Evolutionary conservation across 2,797 vertebrate species (phyloP).

Genomic region (Antennarius maculatus): DNA sequence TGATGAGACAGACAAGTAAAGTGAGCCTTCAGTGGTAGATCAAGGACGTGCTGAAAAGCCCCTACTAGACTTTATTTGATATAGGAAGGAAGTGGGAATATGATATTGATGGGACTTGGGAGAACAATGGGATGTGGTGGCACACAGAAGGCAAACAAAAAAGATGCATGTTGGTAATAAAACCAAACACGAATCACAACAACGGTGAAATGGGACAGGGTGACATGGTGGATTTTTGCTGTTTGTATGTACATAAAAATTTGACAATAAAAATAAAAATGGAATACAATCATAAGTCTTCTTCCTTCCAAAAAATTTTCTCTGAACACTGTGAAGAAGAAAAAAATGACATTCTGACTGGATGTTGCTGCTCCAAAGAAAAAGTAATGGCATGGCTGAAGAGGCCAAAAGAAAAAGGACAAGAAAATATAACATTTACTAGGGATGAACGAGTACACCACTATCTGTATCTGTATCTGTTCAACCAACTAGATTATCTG

Average conservation of each 20-base stretch:
- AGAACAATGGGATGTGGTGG: slow-evolving; percentile 20
- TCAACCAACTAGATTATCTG: no score
- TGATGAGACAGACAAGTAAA: slow-evolving; percentile 42
- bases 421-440: not conserved
- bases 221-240: not conserved
- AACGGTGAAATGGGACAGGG: not conserved
- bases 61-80: slow-evolving; percentile 59
- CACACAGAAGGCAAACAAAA: slow-evolving; percentile 12
- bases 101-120: slow-evolving; percentile 48
- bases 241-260: slow-evolving; percentile 8
- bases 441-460: no score
- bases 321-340: not conserved
- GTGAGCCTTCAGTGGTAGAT: slow-evolving; percentile 51
- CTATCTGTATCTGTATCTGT: no score
- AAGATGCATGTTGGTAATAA: slow-evolving; percentile 18
- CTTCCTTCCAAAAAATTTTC: not conserved
- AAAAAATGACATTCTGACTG: not conserved
- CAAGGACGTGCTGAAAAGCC: slow-evolving; percentile 43
- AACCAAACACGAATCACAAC: slow-evolving; percentile 5
- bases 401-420: no score
- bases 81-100: slow-evolving; percentile 47
- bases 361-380: no score
- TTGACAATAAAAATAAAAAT: not conserved
- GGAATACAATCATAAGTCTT: not conserved
- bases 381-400: no score